phyloP scores from a whole-genome alignment of 2,113 vertebrate genomes.

The Lophochroa leadbeateri region DNA sequence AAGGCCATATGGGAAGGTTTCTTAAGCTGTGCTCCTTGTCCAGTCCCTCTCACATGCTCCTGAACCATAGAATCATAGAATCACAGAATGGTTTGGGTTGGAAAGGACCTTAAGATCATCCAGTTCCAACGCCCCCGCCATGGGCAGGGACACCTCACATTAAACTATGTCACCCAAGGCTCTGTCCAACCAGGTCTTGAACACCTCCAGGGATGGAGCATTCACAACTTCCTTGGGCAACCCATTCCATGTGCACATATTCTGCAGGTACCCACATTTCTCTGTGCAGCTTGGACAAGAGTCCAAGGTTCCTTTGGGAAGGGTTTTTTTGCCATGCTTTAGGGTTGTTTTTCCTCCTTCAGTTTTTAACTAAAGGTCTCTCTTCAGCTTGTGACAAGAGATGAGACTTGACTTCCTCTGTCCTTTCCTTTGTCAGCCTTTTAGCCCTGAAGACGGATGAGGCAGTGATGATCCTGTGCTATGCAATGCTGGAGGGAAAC shows the following conservation, averaged over 20 bases:
- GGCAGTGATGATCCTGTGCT: conserved; percentile 68
- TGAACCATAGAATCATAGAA: background rate
- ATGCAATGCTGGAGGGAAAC: conserved; percentile 61
- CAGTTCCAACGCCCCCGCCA: background rate
- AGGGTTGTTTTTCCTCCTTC: background rate
- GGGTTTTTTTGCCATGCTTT: background rate
- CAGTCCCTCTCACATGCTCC: background rate
- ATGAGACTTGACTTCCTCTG: background rate
- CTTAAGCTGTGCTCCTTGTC: background rate
- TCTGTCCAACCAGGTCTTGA: background rate
- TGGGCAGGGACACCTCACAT: background rate
- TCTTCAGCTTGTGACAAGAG: background rate
- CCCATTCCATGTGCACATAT: background rate
- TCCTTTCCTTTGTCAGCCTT: conserved; percentile 54
- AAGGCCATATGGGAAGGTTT: background rate
- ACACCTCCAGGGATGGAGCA: background rate
- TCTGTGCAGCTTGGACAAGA: background rate
- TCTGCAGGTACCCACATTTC: background rate
- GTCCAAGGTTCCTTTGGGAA: background rate
- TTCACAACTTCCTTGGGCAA: background rate
- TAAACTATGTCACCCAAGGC: background rate
- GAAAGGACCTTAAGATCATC: background rate
- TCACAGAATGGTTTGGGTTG: background rate
- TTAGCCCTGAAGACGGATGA: conserved; percentile 48
- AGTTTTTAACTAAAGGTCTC: background rate